Evolutionary conservation across 2,113 vertebrate genomes (phyloP).

Genomic region (Ammodytes dubius): DNA sequence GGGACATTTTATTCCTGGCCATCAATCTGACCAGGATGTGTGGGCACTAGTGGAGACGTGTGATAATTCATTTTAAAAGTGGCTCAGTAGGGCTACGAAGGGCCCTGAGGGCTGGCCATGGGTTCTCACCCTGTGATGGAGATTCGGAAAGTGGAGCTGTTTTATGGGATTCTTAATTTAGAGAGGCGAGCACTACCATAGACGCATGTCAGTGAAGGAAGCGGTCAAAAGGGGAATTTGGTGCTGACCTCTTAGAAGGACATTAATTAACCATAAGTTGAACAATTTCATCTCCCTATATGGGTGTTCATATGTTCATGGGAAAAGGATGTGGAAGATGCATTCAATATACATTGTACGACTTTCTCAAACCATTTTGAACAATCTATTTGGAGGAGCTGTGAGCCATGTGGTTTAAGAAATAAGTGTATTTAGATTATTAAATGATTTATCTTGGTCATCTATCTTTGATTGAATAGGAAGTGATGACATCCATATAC

Average conservation of each 20-base stretch:
- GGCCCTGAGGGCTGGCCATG: conserved; percentile 70
- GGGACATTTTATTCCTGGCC: conserved; percentile 65
- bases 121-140: conserved; percentile 72
- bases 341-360: conserved; percentile 2
- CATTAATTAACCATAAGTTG: conserved; percentile 60
- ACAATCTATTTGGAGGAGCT: conserved; percentile 27
- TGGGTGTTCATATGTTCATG: conserved; percentile 4
- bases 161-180: conserved; percentile 80
- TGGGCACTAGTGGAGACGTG: conserved; percentile 66
- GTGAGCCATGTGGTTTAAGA: not conserved
- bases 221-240: conserved; percentile 63
- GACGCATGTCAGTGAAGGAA: conserved; percentile 68
- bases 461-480: conserved; percentile 68
- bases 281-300: conserved; percentile 19
- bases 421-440: conserved; percentile 40
- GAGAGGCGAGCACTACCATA: conserved; percentile 77
- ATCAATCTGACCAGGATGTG: conserved; percentile 73
- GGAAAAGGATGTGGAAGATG: conserved; percentile 22
- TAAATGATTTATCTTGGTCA: conserved; percentile 64
- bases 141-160: conserved; percentile 73
- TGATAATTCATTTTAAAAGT: conserved; percentile 81
- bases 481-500: conserved; percentile 70
- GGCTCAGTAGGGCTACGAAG: conserved; percentile 49
- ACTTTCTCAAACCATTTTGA: conserved; percentile 31
- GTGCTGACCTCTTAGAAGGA: conserved; percentile 61